Base-by-base conservation (phyloP, 2,113 vertebrate genomes). In the Hepsetus odoe region DNA sequence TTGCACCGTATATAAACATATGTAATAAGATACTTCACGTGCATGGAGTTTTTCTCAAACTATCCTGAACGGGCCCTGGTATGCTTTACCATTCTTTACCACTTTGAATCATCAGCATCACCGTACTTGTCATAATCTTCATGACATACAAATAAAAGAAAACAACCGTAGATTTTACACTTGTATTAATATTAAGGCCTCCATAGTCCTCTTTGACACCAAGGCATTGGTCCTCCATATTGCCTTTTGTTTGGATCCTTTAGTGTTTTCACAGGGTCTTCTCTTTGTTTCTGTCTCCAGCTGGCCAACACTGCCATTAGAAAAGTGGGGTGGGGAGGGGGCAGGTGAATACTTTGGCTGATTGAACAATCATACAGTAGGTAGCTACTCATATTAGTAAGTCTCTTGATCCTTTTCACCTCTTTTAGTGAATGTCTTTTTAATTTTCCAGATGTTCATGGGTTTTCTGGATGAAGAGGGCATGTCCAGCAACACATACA, bases 21-120 rank as follows among this genome's bases (percentile, higher is more conserved):
- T 96, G 96, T 97, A 98, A 94, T 98, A 97, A 98, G 95, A 97
- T 98, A 98, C 93, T 97, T 97, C 96, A 96, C 98, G 98, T 99
- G 98, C 98, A 99, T 95, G 96, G 95, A 95, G 88, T 95, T 93
- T n/a, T 94, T 92, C 91, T 91, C 92, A 82, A 86, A 81, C 88
- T 85, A 86, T 82, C 94, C n/a, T 94, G 91, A 94, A 94, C 92
- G 88, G n/a, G 89, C 86, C 90, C 83, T 84, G 82, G 72, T 88
- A 68, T 81, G 88, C 86, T 80, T 86, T 83, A 40, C 53, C n/a
- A 3, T 73, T 71, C 65, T 16, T 74, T 40, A 28, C 84, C 73
- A 69, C 20, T 49, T 18, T 49, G 80, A 80, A 35, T 85, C 62
- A 28, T 62, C 81, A 72, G 82, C 77, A 79, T 89, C 83, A 82